Percentiles rank a stretch among this genome's conserved stretches.
Evolutionary conservation across 2,888 invertebrate genomes (phyloP).

Genomic region (Nemotelus nigrinus): DNA sequence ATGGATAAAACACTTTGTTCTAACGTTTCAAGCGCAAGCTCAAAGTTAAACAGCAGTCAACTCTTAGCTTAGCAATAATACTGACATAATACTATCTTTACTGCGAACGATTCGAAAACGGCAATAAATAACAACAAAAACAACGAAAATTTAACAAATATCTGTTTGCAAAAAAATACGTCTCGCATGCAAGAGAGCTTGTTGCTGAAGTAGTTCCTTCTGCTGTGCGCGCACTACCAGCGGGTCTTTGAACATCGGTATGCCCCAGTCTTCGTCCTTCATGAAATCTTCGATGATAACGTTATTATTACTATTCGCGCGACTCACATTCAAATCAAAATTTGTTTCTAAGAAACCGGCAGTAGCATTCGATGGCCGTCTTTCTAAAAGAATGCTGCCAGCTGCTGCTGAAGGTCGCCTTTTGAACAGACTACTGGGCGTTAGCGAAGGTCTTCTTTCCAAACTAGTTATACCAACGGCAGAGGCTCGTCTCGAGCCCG

Average conservation of each 20-base stretch:
- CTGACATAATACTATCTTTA: too few species aligned
- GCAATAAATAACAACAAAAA: too few species aligned
- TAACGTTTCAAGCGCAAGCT: too few species aligned
- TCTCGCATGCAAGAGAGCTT: slow-evolving; percentile 53
- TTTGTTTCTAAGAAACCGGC: slow-evolving; percentile 34
- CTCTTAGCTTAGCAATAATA: too few species aligned
- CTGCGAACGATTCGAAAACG: too few species aligned
- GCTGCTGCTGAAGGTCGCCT: too few species aligned
- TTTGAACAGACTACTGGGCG: too few species aligned
- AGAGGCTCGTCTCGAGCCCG: too few species aligned
- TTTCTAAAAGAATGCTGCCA: neutral
- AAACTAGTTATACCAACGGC: too few species aligned
- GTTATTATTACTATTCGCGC: slow-evolving; percentile 33
- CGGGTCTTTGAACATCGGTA: slow-evolving; percentile 62
- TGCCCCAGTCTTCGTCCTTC: slow-evolving; percentile 61
- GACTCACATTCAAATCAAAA: slow-evolving; percentile 53
- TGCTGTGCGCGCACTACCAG: slow-evolving; percentile 64
- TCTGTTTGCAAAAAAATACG: slow-evolving; percentile 42
- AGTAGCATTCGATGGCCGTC: slow-evolving; percentile 26
- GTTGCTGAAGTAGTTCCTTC: slow-evolving; percentile 62
- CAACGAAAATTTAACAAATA: slow-evolving; percentile 44
- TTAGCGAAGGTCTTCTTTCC: too few species aligned
- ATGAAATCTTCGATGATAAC: slow-evolving; percentile 56
- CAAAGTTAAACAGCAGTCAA: too few species aligned
- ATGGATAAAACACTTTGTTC: too few species aligned